phyloP scores from a whole-genome alignment of 2,113 vertebrate genomes.

The Myodes glareolus region DNA sequence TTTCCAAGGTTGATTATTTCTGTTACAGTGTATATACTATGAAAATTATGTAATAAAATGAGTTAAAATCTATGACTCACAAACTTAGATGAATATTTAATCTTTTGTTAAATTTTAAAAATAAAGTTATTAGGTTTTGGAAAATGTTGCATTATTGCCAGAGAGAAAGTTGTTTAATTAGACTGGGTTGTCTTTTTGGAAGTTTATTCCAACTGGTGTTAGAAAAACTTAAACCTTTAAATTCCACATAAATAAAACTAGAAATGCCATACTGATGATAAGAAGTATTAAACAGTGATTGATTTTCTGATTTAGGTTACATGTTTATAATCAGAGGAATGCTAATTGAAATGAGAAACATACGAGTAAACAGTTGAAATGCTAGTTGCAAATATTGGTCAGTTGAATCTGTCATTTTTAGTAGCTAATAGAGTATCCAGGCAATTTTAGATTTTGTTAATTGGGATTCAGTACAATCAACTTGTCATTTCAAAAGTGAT shows the following conservation, averaged over 20 bases:
- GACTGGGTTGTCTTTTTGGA: conserved; percentile 49
- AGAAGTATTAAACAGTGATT: background rate
- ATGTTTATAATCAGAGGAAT: background rate
- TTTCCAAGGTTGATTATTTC: conserved; percentile 53
- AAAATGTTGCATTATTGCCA: conserved; percentile 67
- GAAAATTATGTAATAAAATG: conserved; percentile 62
- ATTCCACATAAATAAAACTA: background rate
- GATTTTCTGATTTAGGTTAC: conserved; percentile 19
- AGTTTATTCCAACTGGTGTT: conserved; percentile 72
- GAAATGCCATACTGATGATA: background rate
- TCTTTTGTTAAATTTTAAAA: conserved; percentile 40
- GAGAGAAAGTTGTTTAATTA: conserved; percentile 82
- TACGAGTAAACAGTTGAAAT: background rate
- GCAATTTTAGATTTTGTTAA: conserved; percentile 18
- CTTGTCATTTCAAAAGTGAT: conserved; percentile 32
- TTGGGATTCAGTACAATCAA: conserved; percentile 62
- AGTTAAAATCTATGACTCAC: conserved; percentile 38
- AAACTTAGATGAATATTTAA: conserved; percentile 72
- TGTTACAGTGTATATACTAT: background rate
- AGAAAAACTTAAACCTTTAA: background rate
- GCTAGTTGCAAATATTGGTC: conserved; percentile 30
- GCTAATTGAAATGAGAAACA: background rate
- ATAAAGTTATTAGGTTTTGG: conserved; percentile 63
- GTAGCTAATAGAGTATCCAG: background rate
- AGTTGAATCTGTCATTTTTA: conserved; percentile 29